Percentiles rank a stretch among this genome's conserved stretches.
Evolutionary conservation across 1,140 invertebrate species (phyloP).

Genomic region (Copidosoma floridanum): DNA sequence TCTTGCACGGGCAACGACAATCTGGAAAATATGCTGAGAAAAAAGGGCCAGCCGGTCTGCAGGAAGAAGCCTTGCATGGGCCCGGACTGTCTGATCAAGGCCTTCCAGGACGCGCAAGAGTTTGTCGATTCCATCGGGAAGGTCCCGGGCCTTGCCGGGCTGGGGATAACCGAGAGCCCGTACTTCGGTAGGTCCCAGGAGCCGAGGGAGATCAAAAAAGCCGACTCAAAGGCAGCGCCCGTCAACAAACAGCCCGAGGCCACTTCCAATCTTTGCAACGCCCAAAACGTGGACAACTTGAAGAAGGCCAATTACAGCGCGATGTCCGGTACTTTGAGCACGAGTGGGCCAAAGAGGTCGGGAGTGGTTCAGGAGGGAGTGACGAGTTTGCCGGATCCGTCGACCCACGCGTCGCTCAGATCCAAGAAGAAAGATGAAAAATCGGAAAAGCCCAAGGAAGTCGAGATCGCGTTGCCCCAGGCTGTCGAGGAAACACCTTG

Average conservation of each 20-base stretch:
- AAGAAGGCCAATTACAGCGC: not conserved
- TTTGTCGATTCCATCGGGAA: slow-evolving; percentile 45
- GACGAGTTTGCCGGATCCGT: slow-evolving; percentile 25
- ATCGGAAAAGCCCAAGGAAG: slow-evolving; percentile 31
- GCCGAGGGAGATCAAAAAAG: not conserved
- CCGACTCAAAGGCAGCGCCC: slow-evolving; percentile 2
- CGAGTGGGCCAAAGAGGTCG: not conserved
- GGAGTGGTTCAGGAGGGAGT: slow-evolving; percentile 38
- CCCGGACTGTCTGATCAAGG: slow-evolving; percentile 39
- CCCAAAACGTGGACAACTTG: not conserved
- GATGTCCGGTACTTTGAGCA: too few relatives aligned
- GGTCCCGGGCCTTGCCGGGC: slow-evolving; percentile 39
- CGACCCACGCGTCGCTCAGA: not conserved
- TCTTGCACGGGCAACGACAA: slow-evolving; percentile 26
- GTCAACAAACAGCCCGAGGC: not conserved
- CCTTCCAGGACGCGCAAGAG: slow-evolving; percentile 42
- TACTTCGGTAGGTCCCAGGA: slow-evolving; percentile 32
- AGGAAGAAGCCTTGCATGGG: slow-evolving; percentile 34
- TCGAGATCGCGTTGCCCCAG: not conserved
- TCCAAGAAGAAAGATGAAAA: slow-evolving; percentile 35
- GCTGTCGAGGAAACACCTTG: slow-evolving; percentile 33
- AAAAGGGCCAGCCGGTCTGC: slow-evolving; percentile 15
- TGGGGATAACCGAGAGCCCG: slow-evolving; percentile 46
- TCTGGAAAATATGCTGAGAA: slow-evolving; percentile 11
- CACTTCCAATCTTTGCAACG: not conserved